Evolutionary conservation across 2,888 invertebrate species (phyloP).

Genomic region (Habrosyne pyritoides): DNA sequence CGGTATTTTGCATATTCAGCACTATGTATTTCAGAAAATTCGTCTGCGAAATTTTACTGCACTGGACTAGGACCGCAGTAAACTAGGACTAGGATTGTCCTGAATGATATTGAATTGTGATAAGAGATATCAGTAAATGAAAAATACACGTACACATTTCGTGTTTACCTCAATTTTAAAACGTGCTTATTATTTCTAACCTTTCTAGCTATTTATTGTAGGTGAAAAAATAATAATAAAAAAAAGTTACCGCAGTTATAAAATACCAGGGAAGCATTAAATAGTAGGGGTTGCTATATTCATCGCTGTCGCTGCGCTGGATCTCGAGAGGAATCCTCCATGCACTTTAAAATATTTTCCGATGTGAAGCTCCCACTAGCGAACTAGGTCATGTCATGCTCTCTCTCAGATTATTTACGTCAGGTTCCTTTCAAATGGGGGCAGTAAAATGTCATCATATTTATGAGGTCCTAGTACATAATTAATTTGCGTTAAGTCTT

Average conservation of each 20-base stretch:
- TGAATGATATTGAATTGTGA: too few species aligned
- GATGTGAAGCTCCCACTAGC: constrained; percentile 3
- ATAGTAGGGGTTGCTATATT: not conserved
- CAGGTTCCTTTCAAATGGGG: not conserved
- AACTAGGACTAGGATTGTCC: too few species aligned
- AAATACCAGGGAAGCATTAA: not conserved
- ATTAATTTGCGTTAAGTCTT: not conserved
- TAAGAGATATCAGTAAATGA: too few species aligned
- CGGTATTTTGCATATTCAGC: not conserved
- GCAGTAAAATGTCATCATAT: not conserved
- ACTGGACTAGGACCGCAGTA: too few species aligned
- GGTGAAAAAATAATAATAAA: too few species aligned
- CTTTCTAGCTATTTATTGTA: too few species aligned
- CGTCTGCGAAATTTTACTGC: too few species aligned
- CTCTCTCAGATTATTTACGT: constrained; percentile 3
- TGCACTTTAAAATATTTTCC: constrained; percentile 1
- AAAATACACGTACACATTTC: too few species aligned
- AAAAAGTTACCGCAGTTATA: too few species aligned
- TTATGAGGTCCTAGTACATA: not conserved
- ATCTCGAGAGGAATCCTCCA: constrained; percentile 1
- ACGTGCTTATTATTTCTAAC: too few species aligned
- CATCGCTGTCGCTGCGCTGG: not conserved
- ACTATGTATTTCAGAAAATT: too few species aligned
- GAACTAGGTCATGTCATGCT: not conserved
- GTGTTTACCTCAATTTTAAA: too few species aligned